These are phyloP conservation scores for Egretta garzetta DNA, from an alignment of 2,113 vertebrate species.

Conservation along the genomic window DNA sequence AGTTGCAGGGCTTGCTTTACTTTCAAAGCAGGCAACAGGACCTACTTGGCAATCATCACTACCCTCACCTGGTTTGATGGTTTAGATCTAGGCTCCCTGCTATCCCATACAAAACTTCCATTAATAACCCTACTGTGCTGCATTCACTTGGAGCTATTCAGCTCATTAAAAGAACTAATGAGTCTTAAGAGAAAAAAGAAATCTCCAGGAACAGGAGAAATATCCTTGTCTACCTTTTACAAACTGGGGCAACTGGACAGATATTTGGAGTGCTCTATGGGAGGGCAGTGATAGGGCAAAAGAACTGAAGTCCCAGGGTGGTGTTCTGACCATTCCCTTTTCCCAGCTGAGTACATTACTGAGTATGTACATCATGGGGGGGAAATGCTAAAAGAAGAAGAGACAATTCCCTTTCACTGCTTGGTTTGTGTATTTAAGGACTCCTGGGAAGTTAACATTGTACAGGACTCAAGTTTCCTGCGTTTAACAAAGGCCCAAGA, in stretches of 20 bases:
- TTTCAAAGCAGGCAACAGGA: neutral
- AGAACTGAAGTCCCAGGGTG: neutral
- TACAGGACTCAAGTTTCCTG: slow-evolving; percentile 2
- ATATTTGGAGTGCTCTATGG: neutral
- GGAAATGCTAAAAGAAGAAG: neutral
- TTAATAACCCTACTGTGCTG: neutral
- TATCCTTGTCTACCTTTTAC: neutral
- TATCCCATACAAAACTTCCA: neutral
- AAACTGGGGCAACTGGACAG: neutral
- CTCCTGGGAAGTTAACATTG: neutral
- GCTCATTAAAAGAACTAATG: neutral
- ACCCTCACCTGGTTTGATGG: neutral
- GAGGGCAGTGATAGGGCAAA: neutral
- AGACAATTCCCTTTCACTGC: neutral
- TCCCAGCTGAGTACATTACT: neutral
- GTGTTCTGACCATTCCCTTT: neutral
- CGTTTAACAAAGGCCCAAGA: neutral
- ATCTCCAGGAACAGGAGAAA: neutral
- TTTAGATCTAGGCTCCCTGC: neutral
- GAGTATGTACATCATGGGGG: neutral
- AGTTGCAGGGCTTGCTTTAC: neutral
- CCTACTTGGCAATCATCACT: neutral
- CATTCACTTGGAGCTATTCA: neutral
- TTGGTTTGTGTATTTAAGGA: neutral
- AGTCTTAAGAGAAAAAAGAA: neutral